A percentile compares a stretch with the other conserved stretches of the same genome.
These are phyloP conservation scores for Teleogryllus occipitalis DNA, from an alignment of 1,140 invertebrate species.

Conservation along the genomic window DNA sequence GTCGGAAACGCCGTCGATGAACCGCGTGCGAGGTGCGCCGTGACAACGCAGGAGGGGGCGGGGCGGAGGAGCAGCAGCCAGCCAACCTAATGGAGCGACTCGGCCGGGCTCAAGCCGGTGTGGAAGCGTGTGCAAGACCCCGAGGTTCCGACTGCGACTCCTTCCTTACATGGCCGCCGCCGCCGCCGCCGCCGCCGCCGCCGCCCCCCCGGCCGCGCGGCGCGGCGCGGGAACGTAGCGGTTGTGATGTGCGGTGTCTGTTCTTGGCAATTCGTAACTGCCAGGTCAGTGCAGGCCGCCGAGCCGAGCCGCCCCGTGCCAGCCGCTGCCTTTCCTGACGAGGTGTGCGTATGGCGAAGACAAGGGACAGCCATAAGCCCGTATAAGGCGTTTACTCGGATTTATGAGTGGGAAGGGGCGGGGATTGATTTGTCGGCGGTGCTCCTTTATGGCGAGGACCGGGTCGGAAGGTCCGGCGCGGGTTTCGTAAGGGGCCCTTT, in stretches of 20 bases:
- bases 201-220: too few species aligned
- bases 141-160: neutral
- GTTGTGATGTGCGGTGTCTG: constrained; percentile 3
- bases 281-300: neutral
- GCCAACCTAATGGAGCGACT: neutral
- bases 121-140: neutral
- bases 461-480: too few species aligned
- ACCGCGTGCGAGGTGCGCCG: neutral
- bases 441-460: too few species aligned
- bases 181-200: too few species aligned
- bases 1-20: neutral
- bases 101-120: neutral
- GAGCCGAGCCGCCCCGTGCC: too few species aligned
- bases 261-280: constrained; percentile 4
- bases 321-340: neutral
- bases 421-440: too few species aligned
- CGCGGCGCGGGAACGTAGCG: neutral
- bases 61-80: too few species aligned
- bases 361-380: neutral
- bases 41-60: neutral
- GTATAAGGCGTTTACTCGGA: neutral
- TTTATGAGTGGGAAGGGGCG: neutral
- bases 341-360: neutral
- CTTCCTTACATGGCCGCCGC: neutral
- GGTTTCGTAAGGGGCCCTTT: too few species aligned